Evolutionary conservation across 2,797 vertebrate species (phyloP).

Genomic region (Caiman crocodilus): DNA sequence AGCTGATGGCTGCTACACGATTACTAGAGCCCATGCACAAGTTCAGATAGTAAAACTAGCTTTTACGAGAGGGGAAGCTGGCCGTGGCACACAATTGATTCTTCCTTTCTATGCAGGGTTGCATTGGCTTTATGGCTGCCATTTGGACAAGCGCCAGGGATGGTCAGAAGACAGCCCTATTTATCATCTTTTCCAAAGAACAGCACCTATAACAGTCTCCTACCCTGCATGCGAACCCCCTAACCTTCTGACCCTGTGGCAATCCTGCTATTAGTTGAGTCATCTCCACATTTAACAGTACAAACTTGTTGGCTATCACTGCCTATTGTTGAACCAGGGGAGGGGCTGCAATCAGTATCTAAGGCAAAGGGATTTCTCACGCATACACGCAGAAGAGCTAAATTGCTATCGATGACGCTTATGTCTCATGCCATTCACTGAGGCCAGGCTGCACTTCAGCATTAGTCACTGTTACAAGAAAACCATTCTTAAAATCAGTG

Average conservation of each 20-base stretch:
- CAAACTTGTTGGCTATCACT: not conserved
- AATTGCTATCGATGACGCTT: accelerated
- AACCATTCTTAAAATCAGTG: not conserved
- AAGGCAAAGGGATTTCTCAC: not conserved
- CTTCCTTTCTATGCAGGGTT: accelerated
- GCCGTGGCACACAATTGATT: not conserved
- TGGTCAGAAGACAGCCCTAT: accelerated
- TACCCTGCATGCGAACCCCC: constrained; percentile 43
- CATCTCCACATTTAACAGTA: constrained; percentile 36
- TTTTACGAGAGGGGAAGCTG: not conserved
- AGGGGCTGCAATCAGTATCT: not conserved
- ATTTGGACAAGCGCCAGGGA: not conserved
- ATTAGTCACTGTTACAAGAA: not conserved
- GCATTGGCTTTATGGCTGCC: not conserved
- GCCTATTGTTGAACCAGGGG: not conserved
- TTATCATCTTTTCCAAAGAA: not conserved
- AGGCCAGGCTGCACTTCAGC: not conserved
- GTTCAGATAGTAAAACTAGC: not conserved
- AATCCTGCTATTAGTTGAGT: constrained; percentile 52
- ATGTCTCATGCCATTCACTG: not conserved
- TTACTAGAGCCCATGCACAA: accelerated
- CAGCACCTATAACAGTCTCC: constrained; percentile 41
- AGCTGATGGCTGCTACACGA: not conserved
- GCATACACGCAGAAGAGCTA: accelerated
- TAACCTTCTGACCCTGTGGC: constrained; percentile 52